Evolutionary conservation across 2,113 vertebrate species (phyloP).

Genomic region (Hucho hucho): DNA sequence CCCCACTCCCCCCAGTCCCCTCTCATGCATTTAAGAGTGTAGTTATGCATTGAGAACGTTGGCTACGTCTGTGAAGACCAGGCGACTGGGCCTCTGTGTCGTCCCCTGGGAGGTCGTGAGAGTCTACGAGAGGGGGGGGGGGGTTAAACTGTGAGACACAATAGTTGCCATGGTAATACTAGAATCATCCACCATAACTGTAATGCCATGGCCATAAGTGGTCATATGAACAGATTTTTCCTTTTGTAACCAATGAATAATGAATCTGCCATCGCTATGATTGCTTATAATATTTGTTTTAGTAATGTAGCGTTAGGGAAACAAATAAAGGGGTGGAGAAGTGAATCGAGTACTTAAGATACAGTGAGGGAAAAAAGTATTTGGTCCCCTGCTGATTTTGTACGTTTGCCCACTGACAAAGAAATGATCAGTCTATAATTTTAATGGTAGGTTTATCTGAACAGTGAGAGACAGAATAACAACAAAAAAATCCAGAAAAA

Average conservation of each 20-base stretch:
- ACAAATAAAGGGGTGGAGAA: neutral
- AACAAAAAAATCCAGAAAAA: no score
- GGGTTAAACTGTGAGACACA: slow-evolving; percentile 13
- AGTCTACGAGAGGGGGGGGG: slow-evolving; percentile 71
- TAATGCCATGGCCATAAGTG: neutral
- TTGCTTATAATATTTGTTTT: neutral
- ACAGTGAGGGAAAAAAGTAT: no score
- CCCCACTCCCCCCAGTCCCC: neutral
- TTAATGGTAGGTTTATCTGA: no score
- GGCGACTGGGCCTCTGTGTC: slow-evolving; percentile 89
- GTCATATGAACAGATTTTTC: neutral
- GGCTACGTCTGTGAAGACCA: slow-evolving; percentile 95
- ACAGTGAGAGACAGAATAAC: no score
- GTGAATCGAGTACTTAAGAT: neutral
- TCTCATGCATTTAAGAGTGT: slow-evolving; percentile 24
- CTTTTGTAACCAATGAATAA: neutral
- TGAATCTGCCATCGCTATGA: neutral
- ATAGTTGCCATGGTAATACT: neutral
- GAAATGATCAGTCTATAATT: no score
- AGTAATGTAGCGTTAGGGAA: neutral
- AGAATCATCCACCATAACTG: neutral
- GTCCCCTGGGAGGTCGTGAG: slow-evolving; percentile 83
- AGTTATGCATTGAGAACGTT: slow-evolving; percentile 89
- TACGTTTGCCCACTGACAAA: no score
- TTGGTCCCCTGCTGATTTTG: no score